Evolutionary conservation across 2,113 vertebrate genomes (phyloP).

Genomic region (Hyaena hyaena): DNA sequence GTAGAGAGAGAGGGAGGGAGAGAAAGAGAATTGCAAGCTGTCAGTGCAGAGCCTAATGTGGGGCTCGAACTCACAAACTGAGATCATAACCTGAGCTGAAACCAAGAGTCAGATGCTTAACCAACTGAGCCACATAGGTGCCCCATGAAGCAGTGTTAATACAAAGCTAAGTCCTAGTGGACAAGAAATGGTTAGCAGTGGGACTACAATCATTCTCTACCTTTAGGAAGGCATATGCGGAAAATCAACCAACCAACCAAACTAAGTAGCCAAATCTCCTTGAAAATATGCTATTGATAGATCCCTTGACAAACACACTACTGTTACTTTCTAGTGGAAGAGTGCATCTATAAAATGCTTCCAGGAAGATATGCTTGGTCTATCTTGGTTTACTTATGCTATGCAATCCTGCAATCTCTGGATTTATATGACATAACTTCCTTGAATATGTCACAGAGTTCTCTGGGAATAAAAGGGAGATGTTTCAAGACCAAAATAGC

Average conservation of each 20-base stretch:
- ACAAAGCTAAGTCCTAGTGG: background rate
- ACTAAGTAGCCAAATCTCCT: background rate
- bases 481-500: conserved; percentile 8
- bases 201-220: background rate
- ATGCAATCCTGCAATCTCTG: background rate
- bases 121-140: too few relatives aligned
- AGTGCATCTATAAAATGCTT: background rate
- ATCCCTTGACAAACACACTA: background rate
- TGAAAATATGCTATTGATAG: background rate
- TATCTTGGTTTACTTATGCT: background rate
- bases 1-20: too few relatives aligned
- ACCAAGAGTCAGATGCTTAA: too few relatives aligned
- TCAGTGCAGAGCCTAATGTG: too few relatives aligned
- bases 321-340: background rate
- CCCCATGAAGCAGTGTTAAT: background rate
- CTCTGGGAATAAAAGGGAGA: background rate
- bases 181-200: background rate
- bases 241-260: background rate
- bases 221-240: background rate
- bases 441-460: background rate
- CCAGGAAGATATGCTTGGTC: background rate
- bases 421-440: background rate
- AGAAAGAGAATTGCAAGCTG: too few relatives aligned
- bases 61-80: too few relatives aligned
- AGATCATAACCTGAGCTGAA: too few relatives aligned